Conservation (phyloP, 2,797 vertebrate genomes). For the Bradypodion pumilum region DNA sequence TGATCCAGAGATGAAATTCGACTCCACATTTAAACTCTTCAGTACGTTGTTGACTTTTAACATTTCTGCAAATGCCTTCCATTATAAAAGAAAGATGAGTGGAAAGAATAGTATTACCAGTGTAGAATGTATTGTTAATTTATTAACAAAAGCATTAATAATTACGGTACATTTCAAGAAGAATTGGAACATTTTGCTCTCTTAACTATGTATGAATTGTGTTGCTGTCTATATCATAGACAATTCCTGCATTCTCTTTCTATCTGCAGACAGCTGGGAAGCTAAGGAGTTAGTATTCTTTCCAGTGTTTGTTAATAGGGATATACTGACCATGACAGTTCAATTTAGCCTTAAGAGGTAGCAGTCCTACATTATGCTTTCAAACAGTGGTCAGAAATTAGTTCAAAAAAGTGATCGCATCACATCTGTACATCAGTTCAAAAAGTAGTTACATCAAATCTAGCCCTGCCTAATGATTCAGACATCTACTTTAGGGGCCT, state of each 20-base stretch:
- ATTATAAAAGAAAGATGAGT: background rate
- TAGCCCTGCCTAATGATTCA: background rate
- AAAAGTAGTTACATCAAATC: too few species aligned
- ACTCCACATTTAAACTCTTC: conserved; percentile 94
- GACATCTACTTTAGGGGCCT: background rate
- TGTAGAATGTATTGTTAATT: background rate
- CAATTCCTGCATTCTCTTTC: background rate
- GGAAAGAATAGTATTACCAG: background rate
- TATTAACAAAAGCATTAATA: background rate
- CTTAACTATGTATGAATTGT: background rate
- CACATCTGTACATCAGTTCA: too few species aligned
- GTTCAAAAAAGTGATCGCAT: background rate
- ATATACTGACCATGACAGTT: background rate
- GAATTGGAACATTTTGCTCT: background rate
- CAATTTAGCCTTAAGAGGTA: background rate
- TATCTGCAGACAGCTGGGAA: background rate
- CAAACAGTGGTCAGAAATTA: background rate
- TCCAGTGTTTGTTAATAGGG: background rate
- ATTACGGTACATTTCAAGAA: background rate
- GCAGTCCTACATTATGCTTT: too few species aligned
- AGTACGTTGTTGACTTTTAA: conserved; percentile 88
- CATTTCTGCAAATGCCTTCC: conserved; percentile 94
- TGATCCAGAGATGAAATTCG: conserved; percentile 95
- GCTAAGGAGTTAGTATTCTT: background rate
- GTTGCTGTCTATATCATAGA: background rate